Evolutionary conservation across 2,888 invertebrate species (phyloP).

Genomic region (Amitus sp.): DNA sequence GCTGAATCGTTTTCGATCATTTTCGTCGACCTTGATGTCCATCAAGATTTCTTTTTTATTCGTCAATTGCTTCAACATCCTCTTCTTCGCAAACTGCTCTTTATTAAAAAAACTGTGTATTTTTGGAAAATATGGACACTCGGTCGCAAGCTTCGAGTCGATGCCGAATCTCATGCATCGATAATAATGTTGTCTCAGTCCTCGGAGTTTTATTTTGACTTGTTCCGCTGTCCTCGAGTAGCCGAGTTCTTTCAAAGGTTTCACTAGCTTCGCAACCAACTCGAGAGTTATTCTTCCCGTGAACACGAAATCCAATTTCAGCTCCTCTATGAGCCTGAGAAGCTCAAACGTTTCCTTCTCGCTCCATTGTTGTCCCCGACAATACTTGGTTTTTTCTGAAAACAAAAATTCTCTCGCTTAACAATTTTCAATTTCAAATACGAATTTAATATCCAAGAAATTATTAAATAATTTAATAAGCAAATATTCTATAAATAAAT

Average conservation of each 20-base stretch:
- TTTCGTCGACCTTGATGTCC: constrained; percentile 22
- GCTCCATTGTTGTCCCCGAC: constrained; percentile 40
- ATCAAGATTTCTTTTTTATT: constrained; percentile 19
- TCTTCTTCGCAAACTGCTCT: neutral
- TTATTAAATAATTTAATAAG: no score
- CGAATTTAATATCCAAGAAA: no score
- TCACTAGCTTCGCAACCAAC: constrained; percentile 37
- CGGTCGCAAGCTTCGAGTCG: constrained; percentile 29
- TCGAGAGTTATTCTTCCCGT: constrained; percentile 44
- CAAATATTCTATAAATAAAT: no score
- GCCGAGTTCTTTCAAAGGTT: constrained; percentile 35
- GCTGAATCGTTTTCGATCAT: constrained; percentile 31
- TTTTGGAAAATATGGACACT: constrained; percentile 46
- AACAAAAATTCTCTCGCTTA: neutral
- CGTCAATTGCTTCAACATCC: neutral
- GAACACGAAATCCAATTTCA: constrained; percentile 34
- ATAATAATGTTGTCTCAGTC: constrained; percentile 41
- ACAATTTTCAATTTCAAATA: no score
- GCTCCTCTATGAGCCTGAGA: constrained; percentile 38
- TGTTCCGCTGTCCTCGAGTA: constrained; percentile 42
- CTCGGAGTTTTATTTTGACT: constrained; percentile 46
- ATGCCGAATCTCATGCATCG: constrained; percentile 38
- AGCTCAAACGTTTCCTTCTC: constrained; percentile 43
- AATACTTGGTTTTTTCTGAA: constrained; percentile 28
- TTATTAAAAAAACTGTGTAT: constrained; percentile 31